These are phyloP conservation scores for Chelon auratus DNA, from an alignment of 2,797 vertebrate genomes.

Conservation along the genomic window DNA sequence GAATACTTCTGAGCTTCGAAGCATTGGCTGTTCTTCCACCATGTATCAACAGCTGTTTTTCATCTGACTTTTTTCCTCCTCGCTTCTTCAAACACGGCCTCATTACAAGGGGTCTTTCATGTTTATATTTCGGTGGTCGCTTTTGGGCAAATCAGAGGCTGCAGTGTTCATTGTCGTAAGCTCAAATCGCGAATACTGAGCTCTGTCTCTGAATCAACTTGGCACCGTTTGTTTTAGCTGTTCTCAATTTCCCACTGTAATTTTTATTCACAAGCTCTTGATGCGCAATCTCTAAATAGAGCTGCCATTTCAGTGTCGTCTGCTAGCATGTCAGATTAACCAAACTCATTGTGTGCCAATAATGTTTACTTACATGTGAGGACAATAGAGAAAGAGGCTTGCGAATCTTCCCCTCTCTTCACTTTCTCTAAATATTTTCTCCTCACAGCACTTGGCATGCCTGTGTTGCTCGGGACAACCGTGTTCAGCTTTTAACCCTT, in stretches of 20 bases:
- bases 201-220: slow-evolving; percentile 38
- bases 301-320: background rate
- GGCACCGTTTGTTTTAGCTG: background rate
- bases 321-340: background rate
- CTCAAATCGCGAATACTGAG: slow-evolving; percentile 64
- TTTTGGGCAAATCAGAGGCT: slow-evolving; percentile 51
- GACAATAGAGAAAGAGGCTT: background rate
- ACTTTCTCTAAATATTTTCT: slow-evolving; percentile 37
- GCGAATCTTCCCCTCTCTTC: slow-evolving; percentile 2
- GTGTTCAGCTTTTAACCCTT: slow-evolving; percentile 14
- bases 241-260: background rate
- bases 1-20: too few species aligned
- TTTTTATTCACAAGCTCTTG: slow-evolving; percentile 1
- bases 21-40: too few species aligned
- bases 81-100: slow-evolving; percentile 41
- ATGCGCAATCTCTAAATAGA: background rate
- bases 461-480: slow-evolving; percentile 16
- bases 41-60: too few species aligned
- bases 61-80: slow-evolving; percentile 11
- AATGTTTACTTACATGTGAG: background rate
- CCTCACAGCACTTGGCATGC: slow-evolving; percentile 41
- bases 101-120: slow-evolving; percentile 63
- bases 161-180: slow-evolving; percentile 69
- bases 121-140: slow-evolving; percentile 54
- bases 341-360: background rate